These are phyloP conservation scores for Mus spicilegus DNA, from an alignment of 2,113 vertebrate species.

Conservation along the genomic window DNA sequence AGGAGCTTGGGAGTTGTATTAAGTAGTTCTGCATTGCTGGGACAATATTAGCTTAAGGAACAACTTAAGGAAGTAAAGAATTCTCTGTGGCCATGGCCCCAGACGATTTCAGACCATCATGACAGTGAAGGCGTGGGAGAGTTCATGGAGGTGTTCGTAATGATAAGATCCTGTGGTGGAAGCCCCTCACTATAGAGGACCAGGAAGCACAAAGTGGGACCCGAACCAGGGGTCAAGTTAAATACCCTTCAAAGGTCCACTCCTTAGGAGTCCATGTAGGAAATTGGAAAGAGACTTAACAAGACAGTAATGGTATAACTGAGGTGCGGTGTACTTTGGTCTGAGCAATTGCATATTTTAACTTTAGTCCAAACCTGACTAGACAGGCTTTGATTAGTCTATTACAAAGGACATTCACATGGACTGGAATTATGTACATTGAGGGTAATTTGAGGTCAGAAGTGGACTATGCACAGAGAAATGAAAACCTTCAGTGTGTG, in stretches of 20 bases:
- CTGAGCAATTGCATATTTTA: conserved; percentile 2
- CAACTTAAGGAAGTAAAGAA: no score
- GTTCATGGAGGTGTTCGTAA: background rate
- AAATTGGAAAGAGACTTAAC: background rate
- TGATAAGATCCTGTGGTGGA: no score
- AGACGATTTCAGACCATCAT: background rate
- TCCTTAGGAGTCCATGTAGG: background rate
- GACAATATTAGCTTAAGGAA: background rate
- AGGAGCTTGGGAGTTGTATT: background rate
- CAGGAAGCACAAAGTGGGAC: background rate
- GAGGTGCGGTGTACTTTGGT: background rate
- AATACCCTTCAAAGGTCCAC: background rate
- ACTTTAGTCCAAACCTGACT: conserved; percentile 19
- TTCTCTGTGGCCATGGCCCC: background rate
- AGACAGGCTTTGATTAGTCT: conserved; percentile 5
- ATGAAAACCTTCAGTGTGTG: conserved; percentile 2
- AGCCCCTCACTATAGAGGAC: background rate
- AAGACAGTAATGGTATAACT: background rate
- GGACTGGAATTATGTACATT: background rate
- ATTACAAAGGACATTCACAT: background rate
- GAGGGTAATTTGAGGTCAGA: background rate
- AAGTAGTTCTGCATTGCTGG: background rate
- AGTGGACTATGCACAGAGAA: background rate
- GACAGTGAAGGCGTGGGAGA: background rate
- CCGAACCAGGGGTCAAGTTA: background rate